phyloP scores from a whole-genome alignment of 2,888 invertebrate species.

The Papilio gigon region DNA sequence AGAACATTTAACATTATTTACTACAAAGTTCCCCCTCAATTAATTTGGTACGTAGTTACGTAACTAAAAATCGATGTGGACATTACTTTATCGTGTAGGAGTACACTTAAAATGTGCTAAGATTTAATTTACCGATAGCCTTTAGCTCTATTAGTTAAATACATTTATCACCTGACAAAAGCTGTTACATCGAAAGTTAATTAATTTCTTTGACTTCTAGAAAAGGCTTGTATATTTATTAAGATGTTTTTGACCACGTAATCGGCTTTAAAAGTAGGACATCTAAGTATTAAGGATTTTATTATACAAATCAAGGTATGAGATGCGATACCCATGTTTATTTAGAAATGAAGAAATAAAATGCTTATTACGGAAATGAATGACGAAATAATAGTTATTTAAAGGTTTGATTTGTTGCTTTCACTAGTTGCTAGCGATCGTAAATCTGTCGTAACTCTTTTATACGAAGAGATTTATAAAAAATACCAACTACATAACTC shows the following conservation, averaged over 20 bases:
- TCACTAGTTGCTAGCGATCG: not conserved
- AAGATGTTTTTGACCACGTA: not conserved
- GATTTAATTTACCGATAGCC: slow-evolving; percentile 18
- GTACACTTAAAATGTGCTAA: slow-evolving; percentile 4
- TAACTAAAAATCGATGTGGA: not conserved
- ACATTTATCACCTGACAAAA: slow-evolving; percentile 9
- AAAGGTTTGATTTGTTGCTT: not conserved
- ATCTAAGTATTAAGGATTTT: not conserved
- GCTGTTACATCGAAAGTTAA: not conserved
- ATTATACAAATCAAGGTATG: not conserved
- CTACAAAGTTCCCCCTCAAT: not conserved
- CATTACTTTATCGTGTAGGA: slow-evolving; percentile 4
- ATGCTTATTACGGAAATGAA: not conserved
- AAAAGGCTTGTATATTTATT: not conserved
- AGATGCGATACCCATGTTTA: not conserved
- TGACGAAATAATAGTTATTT: slow-evolving; percentile 6
- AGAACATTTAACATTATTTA: too few species aligned
- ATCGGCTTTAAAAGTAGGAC: not conserved
- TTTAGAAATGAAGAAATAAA: slow-evolving; percentile 1
- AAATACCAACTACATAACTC: too few species aligned
- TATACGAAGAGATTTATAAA: not conserved
- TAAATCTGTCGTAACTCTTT: not conserved
- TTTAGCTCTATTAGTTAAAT: slow-evolving; percentile 3
- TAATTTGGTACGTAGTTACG: not conserved
- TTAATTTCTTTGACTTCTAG: not conserved